Evolutionary conservation across 1,140 invertebrate species (phyloP).

Genomic region (Neuroterus valhalla): DNA sequence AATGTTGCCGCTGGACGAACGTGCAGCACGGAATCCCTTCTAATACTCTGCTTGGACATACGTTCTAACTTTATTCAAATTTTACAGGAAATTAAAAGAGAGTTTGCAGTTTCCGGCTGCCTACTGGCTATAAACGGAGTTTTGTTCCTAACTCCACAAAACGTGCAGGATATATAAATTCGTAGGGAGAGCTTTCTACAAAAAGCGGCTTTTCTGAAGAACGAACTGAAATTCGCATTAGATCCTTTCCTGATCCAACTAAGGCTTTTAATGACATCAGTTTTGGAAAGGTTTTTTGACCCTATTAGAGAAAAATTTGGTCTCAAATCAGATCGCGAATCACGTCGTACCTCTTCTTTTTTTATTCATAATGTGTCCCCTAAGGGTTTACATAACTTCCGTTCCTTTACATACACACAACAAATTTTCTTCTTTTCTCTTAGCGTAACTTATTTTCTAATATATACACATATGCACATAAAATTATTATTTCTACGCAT

Average conservation of each 20-base stretch:
- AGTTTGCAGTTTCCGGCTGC: conserved; percentile 55
- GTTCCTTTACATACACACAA: too few relatives aligned
- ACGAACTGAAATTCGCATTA: background rate
- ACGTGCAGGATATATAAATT: conserved; percentile 27
- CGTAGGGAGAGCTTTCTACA: conserved; percentile 10
- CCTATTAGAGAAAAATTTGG: too few relatives aligned
- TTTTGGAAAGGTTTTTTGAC: too few relatives aligned
- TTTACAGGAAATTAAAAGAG: conserved; percentile 68
- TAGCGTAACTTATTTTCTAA: too few relatives aligned
- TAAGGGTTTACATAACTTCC: too few relatives aligned
- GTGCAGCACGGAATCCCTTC: conserved; percentile 42
- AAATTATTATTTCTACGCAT: too few relatives aligned
- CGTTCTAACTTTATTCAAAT: conserved; percentile 65
- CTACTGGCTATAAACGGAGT: conserved; percentile 33
- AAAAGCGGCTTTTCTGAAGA: background rate
- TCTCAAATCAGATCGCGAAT: too few relatives aligned
- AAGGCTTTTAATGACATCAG: too few relatives aligned
- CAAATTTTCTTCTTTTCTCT: too few relatives aligned
- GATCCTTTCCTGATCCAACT: background rate
- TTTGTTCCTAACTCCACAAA: conserved; percentile 20
- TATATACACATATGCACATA: too few relatives aligned
- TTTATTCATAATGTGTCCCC: too few relatives aligned
- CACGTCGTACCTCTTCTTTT: too few relatives aligned
- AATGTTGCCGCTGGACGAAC: conserved; percentile 54
- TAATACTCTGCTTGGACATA: conserved; percentile 55